Base-by-base conservation (phyloP, 2,113 vertebrate species). In the rat (Rattus norvegicus) region DNA sequence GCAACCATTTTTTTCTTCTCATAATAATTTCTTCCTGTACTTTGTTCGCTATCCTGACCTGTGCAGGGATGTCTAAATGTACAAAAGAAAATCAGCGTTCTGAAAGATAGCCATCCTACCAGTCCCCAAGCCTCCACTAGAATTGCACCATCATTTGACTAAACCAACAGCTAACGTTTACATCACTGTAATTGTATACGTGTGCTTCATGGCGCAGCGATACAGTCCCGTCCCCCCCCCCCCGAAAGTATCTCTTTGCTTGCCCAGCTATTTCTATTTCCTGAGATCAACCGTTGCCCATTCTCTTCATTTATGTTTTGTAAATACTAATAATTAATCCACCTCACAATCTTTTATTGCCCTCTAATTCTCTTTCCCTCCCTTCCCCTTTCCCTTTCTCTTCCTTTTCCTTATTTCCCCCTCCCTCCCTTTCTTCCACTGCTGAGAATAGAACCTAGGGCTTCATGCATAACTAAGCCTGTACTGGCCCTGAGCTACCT, bases 261-360 rank as follows among this genome's bases (percentile, higher is more conserved):
- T 6, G 1, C 7, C 95, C 36, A 69, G 86, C 47, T 33, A 81
- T 94, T 92, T 96, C 88, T 90, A 94, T 83, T 69, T 54, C 59
- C 86, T 96, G 63, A 63, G 90, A 87, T 54, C 88, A 72, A 67
- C 19, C 81, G 30, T 39, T 54, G 26, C 59, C 39, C 80, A 52
- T 17, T 88, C 84, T 97, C 77, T 75, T 86, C 72, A 89, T 56
- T 77, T 90, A n/a, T 79, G 1, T 93, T 95, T 72, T 28, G 13
- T 94, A 72, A 13, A 59, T 54, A 83, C 26, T 86, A 80, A 12
- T 0, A 79, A 63, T 76, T 67, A 91, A 73, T 36, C 77, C 61
- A 61, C 22, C 14, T 22, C 75, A 67, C 36, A 83, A 4, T 72
- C 69, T 95, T 75, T 54, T 39, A 52, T 73, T 73, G 54, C 61